Conservation (phyloP, 1,140 invertebrate genomes). For the Orchestia grillus region DNA sequence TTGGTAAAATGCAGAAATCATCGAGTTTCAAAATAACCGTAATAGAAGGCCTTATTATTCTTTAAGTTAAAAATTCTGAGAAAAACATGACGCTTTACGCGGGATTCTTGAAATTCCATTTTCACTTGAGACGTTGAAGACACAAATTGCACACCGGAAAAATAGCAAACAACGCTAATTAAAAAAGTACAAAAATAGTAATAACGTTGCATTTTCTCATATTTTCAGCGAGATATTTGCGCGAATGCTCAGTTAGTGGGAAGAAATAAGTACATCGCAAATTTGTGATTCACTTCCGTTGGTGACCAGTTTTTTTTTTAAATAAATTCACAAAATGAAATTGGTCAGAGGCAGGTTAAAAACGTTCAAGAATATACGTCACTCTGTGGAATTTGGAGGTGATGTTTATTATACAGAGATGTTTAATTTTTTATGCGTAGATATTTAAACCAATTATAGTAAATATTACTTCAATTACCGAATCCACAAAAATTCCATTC, state of each 20-base stretch:
- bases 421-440: too few species aligned
- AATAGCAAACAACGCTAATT: not conserved
- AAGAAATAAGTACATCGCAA: not conserved
- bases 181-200: not conserved
- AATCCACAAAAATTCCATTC: too few species aligned
- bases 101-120: not conserved
- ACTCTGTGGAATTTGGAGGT: too few species aligned
- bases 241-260: not conserved
- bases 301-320: not conserved
- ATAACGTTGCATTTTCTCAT: not conserved
- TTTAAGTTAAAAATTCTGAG: not conserved
- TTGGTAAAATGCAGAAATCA: not conserved
- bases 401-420: too few species aligned
- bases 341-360: not conserved
- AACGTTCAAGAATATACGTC: too few species aligned
- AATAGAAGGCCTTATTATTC: not conserved
- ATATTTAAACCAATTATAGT: too few species aligned
- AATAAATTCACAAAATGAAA: not conserved
- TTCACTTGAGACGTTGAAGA: not conserved
- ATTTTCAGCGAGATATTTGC: not conserved
- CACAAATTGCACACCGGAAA: not conserved
- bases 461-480: too few species aligned
- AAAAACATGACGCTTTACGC: too few species aligned
- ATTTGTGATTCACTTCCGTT: not conserved
- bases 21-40: not conserved